These are phyloP conservation scores for Agelaius tricolor DNA, from an alignment of 2,113 vertebrate species.

Conservation along the genomic window DNA sequence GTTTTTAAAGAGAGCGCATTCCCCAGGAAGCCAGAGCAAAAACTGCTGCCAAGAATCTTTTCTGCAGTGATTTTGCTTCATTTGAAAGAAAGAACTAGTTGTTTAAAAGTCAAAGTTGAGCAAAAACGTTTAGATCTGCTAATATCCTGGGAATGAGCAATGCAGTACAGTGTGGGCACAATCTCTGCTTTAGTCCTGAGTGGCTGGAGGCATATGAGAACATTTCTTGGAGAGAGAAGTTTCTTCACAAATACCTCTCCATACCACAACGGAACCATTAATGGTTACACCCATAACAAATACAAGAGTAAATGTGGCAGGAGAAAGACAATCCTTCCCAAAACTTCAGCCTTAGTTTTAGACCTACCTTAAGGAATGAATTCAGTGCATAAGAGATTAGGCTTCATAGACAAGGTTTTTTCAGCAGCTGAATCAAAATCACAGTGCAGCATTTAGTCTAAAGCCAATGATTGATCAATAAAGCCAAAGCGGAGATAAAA, in stretches of 20 bases:
- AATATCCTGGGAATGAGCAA: constrained; percentile 28
- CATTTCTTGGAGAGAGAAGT: background rate
- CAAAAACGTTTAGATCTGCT: constrained; percentile 26
- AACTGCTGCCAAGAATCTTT: constrained; percentile 55
- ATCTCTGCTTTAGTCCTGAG: background rate
- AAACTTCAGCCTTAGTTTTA: background rate
- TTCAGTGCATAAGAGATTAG: background rate
- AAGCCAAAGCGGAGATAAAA: background rate
- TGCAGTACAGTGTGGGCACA: background rate
- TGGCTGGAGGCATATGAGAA: background rate
- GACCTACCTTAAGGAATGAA: background rate
- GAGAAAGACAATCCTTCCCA: background rate
- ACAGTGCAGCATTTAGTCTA: background rate
- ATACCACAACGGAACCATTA: background rate
- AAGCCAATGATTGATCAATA: background rate
- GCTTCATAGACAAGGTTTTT: background rate
- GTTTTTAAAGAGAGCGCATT: constrained; percentile 38
- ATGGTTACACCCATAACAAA: background rate
- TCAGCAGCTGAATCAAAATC: background rate
- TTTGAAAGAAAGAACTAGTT: constrained; percentile 52
- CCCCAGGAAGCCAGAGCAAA: constrained; percentile 37
- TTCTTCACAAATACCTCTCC: background rate
- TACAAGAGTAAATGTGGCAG: background rate
- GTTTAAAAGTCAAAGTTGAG: constrained; percentile 62
- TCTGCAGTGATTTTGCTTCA: constrained; percentile 24